Evolutionary conservation across 2,888 invertebrate genomes (phyloP).

Genomic region (Eupeodes latifasciatus): DNA sequence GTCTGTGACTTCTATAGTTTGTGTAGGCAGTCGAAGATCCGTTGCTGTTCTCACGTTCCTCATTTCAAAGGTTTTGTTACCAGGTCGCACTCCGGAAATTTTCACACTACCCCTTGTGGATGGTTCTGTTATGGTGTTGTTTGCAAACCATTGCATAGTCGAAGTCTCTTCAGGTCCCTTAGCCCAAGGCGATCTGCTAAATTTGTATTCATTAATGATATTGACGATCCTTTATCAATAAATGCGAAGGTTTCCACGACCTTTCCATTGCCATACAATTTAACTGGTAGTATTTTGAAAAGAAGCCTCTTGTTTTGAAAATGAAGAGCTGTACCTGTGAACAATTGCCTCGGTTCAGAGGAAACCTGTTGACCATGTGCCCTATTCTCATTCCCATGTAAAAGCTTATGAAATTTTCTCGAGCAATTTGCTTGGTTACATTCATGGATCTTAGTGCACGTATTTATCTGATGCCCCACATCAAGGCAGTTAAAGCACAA

Average conservation of each 20-base stretch:
- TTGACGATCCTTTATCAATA: constrained; percentile 63
- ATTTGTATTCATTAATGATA: constrained; percentile 48
- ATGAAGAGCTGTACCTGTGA: neutral
- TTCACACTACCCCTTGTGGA: constrained; percentile 49
- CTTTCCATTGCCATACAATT: constrained; percentile 43
- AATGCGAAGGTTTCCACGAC: constrained; percentile 45
- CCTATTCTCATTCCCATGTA: constrained; percentile 1
- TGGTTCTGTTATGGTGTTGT: constrained; percentile 52
- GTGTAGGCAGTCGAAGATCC: constrained; percentile 47
- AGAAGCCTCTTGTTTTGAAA: constrained; percentile 9
- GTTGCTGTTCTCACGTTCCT: constrained; percentile 55
- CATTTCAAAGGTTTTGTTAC: constrained; percentile 42
- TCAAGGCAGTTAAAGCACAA: constrained; percentile 53
- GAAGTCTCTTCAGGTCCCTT: constrained; percentile 50
- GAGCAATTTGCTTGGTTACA: neutral
- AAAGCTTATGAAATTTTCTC: constrained; percentile 19
- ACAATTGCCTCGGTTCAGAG: neutral
- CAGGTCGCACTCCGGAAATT: constrained; percentile 48
- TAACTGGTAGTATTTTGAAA: constrained; percentile 63
- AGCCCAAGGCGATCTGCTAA: constrained; percentile 44
- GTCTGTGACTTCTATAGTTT: constrained; percentile 41
- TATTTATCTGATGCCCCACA: constrained; percentile 20
- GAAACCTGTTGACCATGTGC: neutral
- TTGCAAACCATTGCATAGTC: constrained; percentile 68
- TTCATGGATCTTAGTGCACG: constrained; percentile 23